phyloP scores from a whole-genome alignment of 2,113 vertebrate genomes.

The Oreochromis spilurus region DNA sequence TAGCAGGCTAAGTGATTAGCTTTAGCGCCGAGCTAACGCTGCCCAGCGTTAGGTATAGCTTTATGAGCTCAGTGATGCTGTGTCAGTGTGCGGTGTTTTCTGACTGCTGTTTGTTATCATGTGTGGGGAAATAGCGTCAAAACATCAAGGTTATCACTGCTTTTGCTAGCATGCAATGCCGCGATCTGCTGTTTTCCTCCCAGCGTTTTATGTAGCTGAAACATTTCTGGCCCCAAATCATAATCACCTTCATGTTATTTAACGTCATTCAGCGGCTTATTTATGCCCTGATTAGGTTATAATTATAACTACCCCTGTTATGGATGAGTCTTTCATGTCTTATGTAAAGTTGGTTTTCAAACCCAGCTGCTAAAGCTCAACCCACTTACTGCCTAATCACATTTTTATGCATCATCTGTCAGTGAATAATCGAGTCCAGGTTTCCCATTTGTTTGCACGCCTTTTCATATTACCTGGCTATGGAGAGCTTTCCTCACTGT shows the following conservation, averaged over 20 bases:
- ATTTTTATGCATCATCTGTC: background rate
- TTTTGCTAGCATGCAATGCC: constrained; percentile 22
- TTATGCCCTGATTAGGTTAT: background rate
- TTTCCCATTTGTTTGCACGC: background rate
- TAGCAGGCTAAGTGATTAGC: constrained; percentile 22
- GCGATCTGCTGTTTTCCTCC: background rate
- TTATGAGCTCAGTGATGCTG: background rate
- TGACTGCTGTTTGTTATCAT: background rate
- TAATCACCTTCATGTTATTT: background rate
- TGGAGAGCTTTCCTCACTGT: background rate
- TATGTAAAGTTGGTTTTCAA: background rate
- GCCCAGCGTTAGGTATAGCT: background rate
- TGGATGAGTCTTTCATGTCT: too few species aligned
- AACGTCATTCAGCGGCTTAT: background rate
- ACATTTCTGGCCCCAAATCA: background rate
- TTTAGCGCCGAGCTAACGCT: constrained; percentile 9
- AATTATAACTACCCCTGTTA: background rate
- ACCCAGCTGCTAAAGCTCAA: background rate
- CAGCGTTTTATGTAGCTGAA: background rate
- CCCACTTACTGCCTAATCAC: background rate
- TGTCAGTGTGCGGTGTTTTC: background rate
- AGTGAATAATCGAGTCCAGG: background rate
- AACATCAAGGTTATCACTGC: background rate
- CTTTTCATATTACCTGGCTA: background rate
- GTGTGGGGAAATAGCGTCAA: background rate